These are phyloP conservation scores for Macroramphosus scolopax DNA, from an alignment of 2,797 vertebrate species.

Conservation along the genomic window DNA sequence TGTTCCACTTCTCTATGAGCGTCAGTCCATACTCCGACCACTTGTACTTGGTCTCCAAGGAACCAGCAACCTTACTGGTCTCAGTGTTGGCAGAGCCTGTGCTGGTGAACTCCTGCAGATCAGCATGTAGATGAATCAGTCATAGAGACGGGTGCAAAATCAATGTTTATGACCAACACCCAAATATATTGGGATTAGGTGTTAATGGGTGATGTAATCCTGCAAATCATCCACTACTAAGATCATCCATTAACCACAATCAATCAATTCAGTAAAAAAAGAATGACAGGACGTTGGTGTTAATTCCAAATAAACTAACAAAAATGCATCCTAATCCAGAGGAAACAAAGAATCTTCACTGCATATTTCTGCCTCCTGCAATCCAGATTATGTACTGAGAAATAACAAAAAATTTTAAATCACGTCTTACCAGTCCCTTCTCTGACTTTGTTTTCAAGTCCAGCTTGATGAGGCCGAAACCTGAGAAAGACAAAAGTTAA, in stretches of 20 bases:
- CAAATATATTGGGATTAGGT: too few species aligned
- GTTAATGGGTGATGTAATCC: too few species aligned
- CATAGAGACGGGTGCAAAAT: neutral
- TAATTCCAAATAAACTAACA: too few species aligned
- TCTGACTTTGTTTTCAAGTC: conserved; percentile 97
- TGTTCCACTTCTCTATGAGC: conserved; percentile 97
- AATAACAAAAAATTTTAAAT: too few species aligned
- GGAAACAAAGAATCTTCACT: too few species aligned
- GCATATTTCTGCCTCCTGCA: too few species aligned
- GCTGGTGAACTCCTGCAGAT: conserved; percentile 91
- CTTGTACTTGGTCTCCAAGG: conserved; percentile 96
- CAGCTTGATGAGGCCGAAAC: conserved; percentile 95
- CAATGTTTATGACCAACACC: too few species aligned
- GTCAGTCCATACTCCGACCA: conserved; percentile 93
- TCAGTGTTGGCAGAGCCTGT: conserved; percentile 94
- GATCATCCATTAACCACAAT: too few species aligned
- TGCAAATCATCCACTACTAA: too few species aligned
- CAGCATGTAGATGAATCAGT: neutral
- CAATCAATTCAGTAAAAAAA: too few species aligned
- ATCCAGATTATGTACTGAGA: conserved; percentile 33
- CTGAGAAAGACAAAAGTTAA: conserved; percentile 73
- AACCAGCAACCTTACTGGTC: conserved; percentile 92
- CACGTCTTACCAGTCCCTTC: conserved; percentile 92
- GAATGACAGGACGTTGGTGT: too few species aligned
- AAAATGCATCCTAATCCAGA: too few species aligned